Evolutionary conservation across 2,113 vertebrate species (phyloP).

Genomic region (Zosterops hypoxanthus): DNA sequence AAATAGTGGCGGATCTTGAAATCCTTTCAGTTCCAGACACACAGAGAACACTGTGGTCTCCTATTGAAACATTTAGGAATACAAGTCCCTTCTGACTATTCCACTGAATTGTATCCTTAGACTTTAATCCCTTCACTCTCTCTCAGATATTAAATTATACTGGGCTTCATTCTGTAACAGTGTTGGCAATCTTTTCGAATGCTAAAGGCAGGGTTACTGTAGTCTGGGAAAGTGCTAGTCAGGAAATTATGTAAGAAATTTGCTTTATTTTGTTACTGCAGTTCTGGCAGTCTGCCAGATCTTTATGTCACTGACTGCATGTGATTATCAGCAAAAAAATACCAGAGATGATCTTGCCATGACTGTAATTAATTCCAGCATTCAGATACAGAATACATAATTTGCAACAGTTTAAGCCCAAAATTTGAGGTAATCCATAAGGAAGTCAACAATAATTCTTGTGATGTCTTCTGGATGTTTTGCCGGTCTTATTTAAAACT

Average conservation of each 20-base stretch:
- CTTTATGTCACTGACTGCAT: not conserved
- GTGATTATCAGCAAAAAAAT: not conserved
- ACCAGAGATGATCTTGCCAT: not conserved
- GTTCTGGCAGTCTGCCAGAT: not conserved
- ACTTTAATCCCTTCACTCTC: not conserved
- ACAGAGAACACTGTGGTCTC: not conserved
- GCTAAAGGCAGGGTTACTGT: not conserved
- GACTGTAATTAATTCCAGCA: not conserved
- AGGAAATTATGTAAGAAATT: not conserved
- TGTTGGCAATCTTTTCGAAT: not conserved
- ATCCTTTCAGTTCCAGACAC: not conserved
- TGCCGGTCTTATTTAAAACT: not conserved
- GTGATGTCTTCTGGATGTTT: not conserved
- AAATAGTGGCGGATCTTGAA: not conserved
- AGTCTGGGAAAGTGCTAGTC: not conserved
- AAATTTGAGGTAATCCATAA: not conserved
- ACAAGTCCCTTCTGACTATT: not conserved
- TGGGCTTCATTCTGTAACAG: accelerated
- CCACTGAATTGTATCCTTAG: not conserved
- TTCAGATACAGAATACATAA: not conserved
- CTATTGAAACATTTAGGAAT: not conserved
- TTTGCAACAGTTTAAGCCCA: not conserved
- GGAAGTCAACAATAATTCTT: not conserved
- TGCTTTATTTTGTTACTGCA: not conserved
- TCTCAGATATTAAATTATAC: not conserved